Evolutionary conservation across 2,797 vertebrate genomes (phyloP), one percentile per base, ranked within the genome.

Genomic region (Jordanella pulchra): DNA sequence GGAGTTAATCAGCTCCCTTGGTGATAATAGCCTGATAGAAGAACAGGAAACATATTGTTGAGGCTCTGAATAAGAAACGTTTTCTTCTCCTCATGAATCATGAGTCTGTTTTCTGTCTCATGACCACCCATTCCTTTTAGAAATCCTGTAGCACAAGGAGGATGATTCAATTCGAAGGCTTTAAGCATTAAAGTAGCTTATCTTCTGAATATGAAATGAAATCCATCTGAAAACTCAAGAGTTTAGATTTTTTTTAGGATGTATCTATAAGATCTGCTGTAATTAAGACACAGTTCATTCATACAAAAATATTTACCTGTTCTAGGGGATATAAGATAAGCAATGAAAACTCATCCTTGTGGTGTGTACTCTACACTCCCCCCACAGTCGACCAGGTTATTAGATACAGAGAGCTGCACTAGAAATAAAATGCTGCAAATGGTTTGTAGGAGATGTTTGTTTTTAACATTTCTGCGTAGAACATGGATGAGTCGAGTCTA

Each of bases 101-200:
- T 69, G 77, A 78, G 25, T 82, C 70, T 70, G 58, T 73, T 66
- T 78, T 74, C 32, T 79, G 61, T 70, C 72, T 75, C 71, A 69
- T 79, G 65, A 79, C 50, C 21, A 14, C 30, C 25, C 15, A 42
- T 2, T 67, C 3, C 60, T 45, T 48, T 67, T 7, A 69, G 55
- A 74, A 30, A 45, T 23, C 23, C 39, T 21, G 32, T 30, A n/a
- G 58, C 23, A 39, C 10, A 42, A 42, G 23, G 12, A 63, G 13
- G 60, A 18, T 7, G 60, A 42, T 35, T 42, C 7, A 15, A n/a
- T 63, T 63, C 42, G 13, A 23, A 42, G 60, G 11, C 23, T 63
- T 42, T 63, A 63, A 42, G 15, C 35, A 42, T 63, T 25, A 73
- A 66, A 10, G 42, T 69, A 71, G 2, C 25, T 55, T 61, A 2